Evolutionary conservation across 2,888 invertebrate species (phyloP).

Genomic region (Erebia epiphron): DNA sequence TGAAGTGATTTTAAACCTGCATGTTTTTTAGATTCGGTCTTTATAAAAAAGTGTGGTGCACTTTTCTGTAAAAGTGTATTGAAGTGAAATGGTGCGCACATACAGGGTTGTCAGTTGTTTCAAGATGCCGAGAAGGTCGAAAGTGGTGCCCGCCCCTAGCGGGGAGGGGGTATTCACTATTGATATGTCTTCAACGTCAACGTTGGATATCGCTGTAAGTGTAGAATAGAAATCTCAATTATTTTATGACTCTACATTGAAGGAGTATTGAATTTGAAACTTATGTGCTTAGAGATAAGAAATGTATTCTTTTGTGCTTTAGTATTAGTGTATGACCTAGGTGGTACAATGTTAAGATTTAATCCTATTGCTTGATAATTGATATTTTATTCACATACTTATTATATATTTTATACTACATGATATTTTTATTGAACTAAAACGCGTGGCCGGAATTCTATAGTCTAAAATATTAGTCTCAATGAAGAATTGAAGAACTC

Average conservation of each 20-base stretch:
- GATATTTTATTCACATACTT: too few relatives aligned
- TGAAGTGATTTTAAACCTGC: not conserved
- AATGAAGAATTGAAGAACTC: too few relatives aligned
- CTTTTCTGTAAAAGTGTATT: conserved; percentile 19
- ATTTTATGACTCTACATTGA: too few relatives aligned
- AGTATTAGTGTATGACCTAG: too few relatives aligned
- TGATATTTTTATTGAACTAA: too few relatives aligned
- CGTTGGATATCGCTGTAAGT: conserved; percentile 72
- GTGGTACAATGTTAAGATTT: too few relatives aligned
- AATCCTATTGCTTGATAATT: too few relatives aligned
- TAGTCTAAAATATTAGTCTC: too few relatives aligned
- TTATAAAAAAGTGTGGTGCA: conserved; percentile 5
- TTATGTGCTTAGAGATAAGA: not conserved
- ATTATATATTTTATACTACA: too few relatives aligned
- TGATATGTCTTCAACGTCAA: conserved; percentile 52
- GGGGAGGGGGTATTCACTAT: conserved; percentile 69
- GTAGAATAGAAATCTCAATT: conserved; percentile 19
- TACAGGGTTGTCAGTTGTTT: conserved; percentile 67
- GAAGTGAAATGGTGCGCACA: conserved; percentile 65
- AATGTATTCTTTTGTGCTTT: not conserved
- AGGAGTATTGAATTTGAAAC: not conserved
- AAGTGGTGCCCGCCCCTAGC: conserved; percentile 65
- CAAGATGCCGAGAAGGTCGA: conserved; percentile 63
- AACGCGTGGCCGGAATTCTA: too few relatives aligned
- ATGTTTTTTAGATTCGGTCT: not conserved